Evolutionary conservation across 2,888 invertebrate species (phyloP).

Genomic region (Linyphia triangularis): DNA sequence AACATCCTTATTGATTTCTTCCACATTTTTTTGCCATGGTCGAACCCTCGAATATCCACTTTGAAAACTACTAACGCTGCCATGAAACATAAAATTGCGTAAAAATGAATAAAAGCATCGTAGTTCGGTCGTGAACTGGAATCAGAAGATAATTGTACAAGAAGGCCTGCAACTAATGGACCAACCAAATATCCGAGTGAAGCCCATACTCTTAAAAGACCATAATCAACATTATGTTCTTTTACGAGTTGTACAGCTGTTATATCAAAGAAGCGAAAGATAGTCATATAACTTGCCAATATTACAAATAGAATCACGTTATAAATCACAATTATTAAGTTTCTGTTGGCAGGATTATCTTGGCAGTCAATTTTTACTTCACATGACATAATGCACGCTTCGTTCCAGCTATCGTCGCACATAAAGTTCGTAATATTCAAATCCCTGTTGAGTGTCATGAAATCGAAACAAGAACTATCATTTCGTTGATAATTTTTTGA

Average conservation of each 20-base stretch:
- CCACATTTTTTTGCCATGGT: neutral
- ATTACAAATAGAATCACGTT: neutral
- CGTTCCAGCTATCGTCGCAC: neutral
- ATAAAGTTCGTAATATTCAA: neutral
- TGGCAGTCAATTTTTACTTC: neutral
- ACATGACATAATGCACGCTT: neutral
- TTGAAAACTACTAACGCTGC: neutral
- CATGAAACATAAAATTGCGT: neutral
- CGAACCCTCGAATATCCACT: neutral
- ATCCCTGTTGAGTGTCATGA: too few relatives aligned
- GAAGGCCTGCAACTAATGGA: neutral
- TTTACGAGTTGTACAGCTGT: neutral
- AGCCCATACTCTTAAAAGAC: neutral
- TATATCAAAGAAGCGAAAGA: slow-evolving; percentile 3
- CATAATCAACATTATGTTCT: neutral
- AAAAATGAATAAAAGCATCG: neutral
- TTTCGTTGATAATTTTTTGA: neutral
- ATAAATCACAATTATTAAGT: neutral
- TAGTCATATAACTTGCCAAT: neutral
- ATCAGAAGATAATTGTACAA: neutral
- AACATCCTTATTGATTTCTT: neutral
- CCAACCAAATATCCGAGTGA: neutral
- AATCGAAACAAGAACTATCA: neutral
- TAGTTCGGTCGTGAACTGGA: neutral
- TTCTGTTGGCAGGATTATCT: neutral